Conservation (phyloP, 1,140 invertebrate genomes). For the Drosophila leontia region DNA sequence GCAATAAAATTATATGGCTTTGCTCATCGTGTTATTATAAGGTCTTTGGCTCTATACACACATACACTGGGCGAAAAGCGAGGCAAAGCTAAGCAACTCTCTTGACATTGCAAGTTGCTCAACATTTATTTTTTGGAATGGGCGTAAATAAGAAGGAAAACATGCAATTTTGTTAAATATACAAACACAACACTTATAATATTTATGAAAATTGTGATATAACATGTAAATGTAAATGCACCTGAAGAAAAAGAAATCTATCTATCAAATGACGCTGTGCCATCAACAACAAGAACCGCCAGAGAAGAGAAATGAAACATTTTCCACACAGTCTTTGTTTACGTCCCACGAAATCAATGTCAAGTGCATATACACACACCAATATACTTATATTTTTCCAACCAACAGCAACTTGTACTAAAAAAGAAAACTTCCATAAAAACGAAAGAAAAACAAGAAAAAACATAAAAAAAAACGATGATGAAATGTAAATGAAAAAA, state of each 20-base stretch:
- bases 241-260: slow-evolving; percentile 74
- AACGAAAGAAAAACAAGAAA: slow-evolving; percentile 20
- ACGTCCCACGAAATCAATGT: slow-evolving; percentile 71
- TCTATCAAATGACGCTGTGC: slow-evolving; percentile 80
- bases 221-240: slow-evolving; percentile 81
- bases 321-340: slow-evolving; percentile 60
- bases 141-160: slow-evolving; percentile 66
- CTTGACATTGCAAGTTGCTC: slow-evolving; percentile 69
- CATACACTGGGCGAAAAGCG: slow-evolving; percentile 20
- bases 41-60: slow-evolving; percentile 1
- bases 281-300: slow-evolving; percentile 53
- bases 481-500: slow-evolving; percentile 25
- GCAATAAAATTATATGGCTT: neutral
- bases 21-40: neutral
- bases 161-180: slow-evolving; percentile 72
- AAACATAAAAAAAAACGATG: slow-evolving; percentile 19
- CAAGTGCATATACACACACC: slow-evolving; percentile 52
- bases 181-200: slow-evolving; percentile 55
- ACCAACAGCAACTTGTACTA: slow-evolving; percentile 45
- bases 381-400: slow-evolving; percentile 77
- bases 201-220: slow-evolving; percentile 78
- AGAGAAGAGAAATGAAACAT: slow-evolving; percentile 29
- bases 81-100: slow-evolving; percentile 44
- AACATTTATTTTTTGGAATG: slow-evolving; percentile 50
- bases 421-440: slow-evolving; percentile 60